Evolutionary conservation across 30 jellyfish, hydroid and myxozoan genomes (phyloP), one percentile per base, ranked within the genome.

Genomic region (Phacellophora camtschatica): DNA sequence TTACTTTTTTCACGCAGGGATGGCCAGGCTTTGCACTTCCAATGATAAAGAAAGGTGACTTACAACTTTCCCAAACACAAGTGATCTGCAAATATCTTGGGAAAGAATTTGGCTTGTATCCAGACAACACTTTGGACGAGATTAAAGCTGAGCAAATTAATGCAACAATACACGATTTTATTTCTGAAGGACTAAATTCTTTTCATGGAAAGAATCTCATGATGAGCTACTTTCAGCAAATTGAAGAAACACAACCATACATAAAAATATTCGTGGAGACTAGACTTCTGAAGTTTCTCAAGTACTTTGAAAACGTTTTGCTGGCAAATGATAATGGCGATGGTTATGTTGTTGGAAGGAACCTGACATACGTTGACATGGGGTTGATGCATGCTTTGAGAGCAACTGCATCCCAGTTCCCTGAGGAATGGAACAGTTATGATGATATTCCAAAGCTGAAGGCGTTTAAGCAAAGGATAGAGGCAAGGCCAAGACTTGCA

Each of bases 401-500:
- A 8, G 95, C 95, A 1, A 71, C 95, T 10, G 95, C 54, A 41
- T 70, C 78, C 24, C 95, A 83, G 55, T 83, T 83, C 33, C 82
- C 95, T 10, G 76, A 83, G 20, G 82, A 51, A 7, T 83, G 95
- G 95, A 71, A 41, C 34, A 45, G 83, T 45, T 69, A 4, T 36
- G 63, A 43, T 28, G 29, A 42, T 29, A 54, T 83, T 20, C 95
- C 95, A 33, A 57, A 59, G 33, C 34, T 83, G 74, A 70, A 72
- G 75, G 88, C 95, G 5, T 71, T 83, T 67, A 83, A 83, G 58
- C 88, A 83, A 18, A 56, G 95, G 42, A 69, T 83, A 62, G 87
- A 20, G 20, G 83, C 82, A 37, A 57, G 87, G 31, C 95, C 95
- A 56, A 71, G 58, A 32, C 82, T 83, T 9, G 83, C 82, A 12